These are phyloP conservation scores for Rhynchomys soricoides DNA, from an alignment of 2,113 vertebrate genomes.

Conservation along the genomic window DNA sequence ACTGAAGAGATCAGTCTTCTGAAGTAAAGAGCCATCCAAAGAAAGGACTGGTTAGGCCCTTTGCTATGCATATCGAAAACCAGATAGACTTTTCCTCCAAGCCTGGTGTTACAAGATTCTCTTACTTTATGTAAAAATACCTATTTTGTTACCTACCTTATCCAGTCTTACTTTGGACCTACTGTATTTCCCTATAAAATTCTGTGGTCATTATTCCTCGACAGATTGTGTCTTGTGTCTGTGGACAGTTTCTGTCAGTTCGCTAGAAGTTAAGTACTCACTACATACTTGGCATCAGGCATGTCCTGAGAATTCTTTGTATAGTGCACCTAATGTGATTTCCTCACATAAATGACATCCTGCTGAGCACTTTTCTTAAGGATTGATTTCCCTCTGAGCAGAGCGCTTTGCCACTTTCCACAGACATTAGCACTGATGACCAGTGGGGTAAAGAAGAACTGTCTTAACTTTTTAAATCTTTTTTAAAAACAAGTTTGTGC, in stretches of 20 bases:
- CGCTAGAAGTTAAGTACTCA: not conserved
- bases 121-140: conserved; percentile 19
- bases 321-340: conserved; percentile 12
- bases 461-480: not conserved
- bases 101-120: not conserved
- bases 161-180: not conserved
- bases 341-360: not conserved
- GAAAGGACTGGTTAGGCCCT: not conserved
- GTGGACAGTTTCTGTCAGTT: not conserved
- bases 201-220: not conserved
- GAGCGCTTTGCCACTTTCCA: not conserved
- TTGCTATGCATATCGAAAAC: no score
- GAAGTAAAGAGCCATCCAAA: not conserved
- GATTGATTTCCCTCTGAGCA: not conserved
- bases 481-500: not conserved
- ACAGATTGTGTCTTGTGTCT: not conserved
- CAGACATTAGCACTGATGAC: not conserved
- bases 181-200: not conserved
- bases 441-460: not conserved
- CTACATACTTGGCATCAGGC: not conserved
- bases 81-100: not conserved
- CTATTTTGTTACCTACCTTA: not conserved
- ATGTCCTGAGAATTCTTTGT: not conserved
- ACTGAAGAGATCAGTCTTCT: not conserved
- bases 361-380: not conserved